Base-by-base conservation (phyloP, 2,888 invertebrate genomes). In the Elmis aenea region DNA sequence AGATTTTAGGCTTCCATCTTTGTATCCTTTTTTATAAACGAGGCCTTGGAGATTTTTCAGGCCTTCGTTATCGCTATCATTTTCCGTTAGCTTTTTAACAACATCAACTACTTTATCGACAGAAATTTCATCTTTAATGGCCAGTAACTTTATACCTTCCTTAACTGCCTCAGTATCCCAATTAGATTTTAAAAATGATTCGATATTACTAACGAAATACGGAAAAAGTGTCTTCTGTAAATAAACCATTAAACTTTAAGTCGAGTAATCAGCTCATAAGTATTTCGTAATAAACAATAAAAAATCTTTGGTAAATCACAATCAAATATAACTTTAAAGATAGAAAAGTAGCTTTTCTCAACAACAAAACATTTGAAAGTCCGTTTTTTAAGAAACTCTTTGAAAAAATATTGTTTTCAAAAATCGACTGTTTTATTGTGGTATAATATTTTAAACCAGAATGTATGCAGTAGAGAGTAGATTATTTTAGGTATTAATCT, bases 31-130 rank as follows among this genome's bases (percentile, higher is more conserved):
- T 55, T 81, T 78, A 87, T 90, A 94, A 54, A 96, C 83, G 44
- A 88, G 76, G 1, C 93, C 94, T 66, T 95, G 95, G n/a, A 96
- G 71, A 29, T 79, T 76, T 64, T 95, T 95, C 42, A 96, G 70
- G 3, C 86, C 79, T 3, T 78, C 79, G 18, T 79, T 77, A 64
- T 92, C 89, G 40, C 86, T 77, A 65, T 93, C 87, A 13, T 71
- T 69, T 26, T 85, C 80, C 75, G 93, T 92, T 66, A 87, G 84
- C 77, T 85, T 83, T 48, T 80, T 74, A 8, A 94, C 77, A 66
- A 82, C 85, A 41, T 76, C 75, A 8, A 83, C 70, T 14, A 88
- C 68, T 26, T 77, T 77, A 33, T 62, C 57, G n/a, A 58, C 11
- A 13, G 57, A 55, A 9, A 45, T 42, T 10, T 54, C 55, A 11